These are phyloP conservation scores for Galerucella calmariensis DNA, from an alignment of 2,888 invertebrate genomes.

Conservation along the genomic window DNA sequence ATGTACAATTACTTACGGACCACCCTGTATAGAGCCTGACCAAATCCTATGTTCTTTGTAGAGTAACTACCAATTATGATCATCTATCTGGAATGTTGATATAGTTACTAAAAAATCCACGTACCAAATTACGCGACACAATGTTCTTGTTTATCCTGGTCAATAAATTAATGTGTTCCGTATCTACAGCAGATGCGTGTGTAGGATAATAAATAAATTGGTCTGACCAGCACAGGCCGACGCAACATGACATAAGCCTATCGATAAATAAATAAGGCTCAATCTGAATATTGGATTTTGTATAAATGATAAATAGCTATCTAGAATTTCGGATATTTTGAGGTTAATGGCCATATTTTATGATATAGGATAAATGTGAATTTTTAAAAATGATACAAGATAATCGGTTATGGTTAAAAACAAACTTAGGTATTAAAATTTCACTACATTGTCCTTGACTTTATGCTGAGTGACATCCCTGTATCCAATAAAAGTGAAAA, in stretches of 20 bases:
- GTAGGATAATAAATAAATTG: conserved; percentile 23
- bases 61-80: too few relatives aligned
- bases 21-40: too few relatives aligned
- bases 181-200: conserved; percentile 32
- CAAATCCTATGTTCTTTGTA: too few relatives aligned
- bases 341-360: too few relatives aligned
- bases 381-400: too few relatives aligned
- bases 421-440: too few relatives aligned
- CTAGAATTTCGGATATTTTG: not conserved
- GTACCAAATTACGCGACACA: conserved; percentile 26
- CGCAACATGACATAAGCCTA: conserved; percentile 7
- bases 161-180: conserved; percentile 40
- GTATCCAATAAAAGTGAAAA: not conserved
- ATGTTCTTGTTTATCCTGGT: conserved; percentile 40
- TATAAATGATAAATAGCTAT: not conserved
- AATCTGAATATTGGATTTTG: conserved; percentile 18
- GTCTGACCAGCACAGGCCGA: not conserved
- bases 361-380: too few relatives aligned
- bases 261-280: conserved; percentile 23
- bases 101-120: not conserved
- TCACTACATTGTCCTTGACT: conserved; percentile 25
- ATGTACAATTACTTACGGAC: too few relatives aligned
- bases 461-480: conserved; percentile 18
- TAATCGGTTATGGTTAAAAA: too few relatives aligned
- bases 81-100: too few relatives aligned